Evolutionary conservation across 1,140 invertebrate genomes (phyloP).

Genomic region (Conus ventricosus): DNA sequence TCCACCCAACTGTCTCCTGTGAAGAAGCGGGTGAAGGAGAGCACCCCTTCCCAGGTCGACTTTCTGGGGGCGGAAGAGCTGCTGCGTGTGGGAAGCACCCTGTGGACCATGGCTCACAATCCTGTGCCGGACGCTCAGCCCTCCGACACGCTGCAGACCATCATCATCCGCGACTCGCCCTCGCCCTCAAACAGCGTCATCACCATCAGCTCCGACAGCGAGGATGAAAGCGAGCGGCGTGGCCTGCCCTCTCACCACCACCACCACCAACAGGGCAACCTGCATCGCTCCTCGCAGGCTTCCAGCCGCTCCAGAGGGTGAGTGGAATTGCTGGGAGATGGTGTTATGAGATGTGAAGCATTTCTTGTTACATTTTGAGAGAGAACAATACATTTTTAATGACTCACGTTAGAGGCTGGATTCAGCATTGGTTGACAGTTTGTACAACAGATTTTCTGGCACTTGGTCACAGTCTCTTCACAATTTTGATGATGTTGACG

Average conservation of each 20-base stretch:
- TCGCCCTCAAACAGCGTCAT: slow-evolving; percentile 92
- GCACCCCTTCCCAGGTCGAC: slow-evolving; percentile 85
- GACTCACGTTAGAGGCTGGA: no score
- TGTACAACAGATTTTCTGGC: no score
- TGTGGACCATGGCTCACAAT: slow-evolving; percentile 50
- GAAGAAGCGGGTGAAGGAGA: slow-evolving; percentile 98
- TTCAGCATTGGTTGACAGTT: no score
- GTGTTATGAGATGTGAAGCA: no score
- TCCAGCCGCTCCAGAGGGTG: slow-evolving; percentile 17
- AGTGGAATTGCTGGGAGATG: background rate
- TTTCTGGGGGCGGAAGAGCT: slow-evolving; percentile 49
- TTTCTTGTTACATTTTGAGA: no score
- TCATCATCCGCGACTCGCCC: slow-evolving; percentile 93
- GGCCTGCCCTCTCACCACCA: slow-evolving; percentile 43
- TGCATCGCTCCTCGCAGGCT: background rate
- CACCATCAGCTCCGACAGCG: slow-evolving; percentile 96
- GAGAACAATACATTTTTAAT: no score
- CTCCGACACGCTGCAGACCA: slow-evolving; percentile 80
- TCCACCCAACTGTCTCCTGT: slow-evolving; percentile 91
- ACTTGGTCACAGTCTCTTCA: no score
- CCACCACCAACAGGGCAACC: slow-evolving; percentile 19
- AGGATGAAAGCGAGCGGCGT: slow-evolving; percentile 80
- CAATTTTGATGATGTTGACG: no score
- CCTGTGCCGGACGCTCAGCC: slow-evolving; percentile 20
- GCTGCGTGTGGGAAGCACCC: slow-evolving; percentile 45